Percentiles rank a stretch among this genome's conserved stretches.
These are phyloP conservation scores for Drosophila mulleri DNA, from an alignment of 2,888 invertebrate species.

Conservation along the genomic window DNA sequence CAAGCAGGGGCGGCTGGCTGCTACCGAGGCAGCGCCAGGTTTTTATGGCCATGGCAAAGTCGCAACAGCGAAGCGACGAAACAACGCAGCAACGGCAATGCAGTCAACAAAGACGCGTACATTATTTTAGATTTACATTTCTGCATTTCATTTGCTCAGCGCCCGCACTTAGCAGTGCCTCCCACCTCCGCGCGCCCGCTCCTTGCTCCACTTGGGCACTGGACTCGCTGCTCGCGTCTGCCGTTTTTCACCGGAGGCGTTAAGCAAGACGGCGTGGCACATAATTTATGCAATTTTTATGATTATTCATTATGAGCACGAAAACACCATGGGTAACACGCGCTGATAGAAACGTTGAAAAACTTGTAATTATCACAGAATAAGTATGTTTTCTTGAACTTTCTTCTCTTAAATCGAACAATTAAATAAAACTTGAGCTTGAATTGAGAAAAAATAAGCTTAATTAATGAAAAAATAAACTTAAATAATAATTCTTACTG, in stretches of 20 bases:
- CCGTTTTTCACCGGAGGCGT: conserved; percentile 67
- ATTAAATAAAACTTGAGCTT: not conserved
- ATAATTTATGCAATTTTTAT: conserved; percentile 81
- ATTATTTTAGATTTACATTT: conserved; percentile 83
- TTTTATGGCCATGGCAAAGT: conserved; percentile 50
- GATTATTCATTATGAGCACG: conserved; percentile 77
- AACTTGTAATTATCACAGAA: conserved; percentile 1
- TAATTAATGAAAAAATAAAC: too few relatives aligned
- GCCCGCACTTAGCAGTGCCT: conserved; percentile 35
- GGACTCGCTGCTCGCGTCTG: conserved; percentile 38
- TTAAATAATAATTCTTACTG: too few relatives aligned
- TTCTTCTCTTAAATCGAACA: too few relatives aligned
- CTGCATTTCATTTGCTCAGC: conserved; percentile 77
- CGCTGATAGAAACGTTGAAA: not conserved
- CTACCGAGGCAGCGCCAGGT: conserved; percentile 16
- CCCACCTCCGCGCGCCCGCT: not conserved
- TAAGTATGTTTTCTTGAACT: not conserved
- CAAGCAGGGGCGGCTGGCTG: conserved; percentile 14
- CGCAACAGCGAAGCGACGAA: conserved; percentile 30
- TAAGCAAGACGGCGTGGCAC: conserved; percentile 75
- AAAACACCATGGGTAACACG: conserved; percentile 32
- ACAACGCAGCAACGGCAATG: conserved; percentile 49
- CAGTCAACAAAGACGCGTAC: conserved; percentile 82
- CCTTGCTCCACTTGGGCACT: not conserved
- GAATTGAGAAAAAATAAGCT: not conserved